Conservation (phyloP, 2,888 invertebrate species). For the Conus canariensis region DNA sequence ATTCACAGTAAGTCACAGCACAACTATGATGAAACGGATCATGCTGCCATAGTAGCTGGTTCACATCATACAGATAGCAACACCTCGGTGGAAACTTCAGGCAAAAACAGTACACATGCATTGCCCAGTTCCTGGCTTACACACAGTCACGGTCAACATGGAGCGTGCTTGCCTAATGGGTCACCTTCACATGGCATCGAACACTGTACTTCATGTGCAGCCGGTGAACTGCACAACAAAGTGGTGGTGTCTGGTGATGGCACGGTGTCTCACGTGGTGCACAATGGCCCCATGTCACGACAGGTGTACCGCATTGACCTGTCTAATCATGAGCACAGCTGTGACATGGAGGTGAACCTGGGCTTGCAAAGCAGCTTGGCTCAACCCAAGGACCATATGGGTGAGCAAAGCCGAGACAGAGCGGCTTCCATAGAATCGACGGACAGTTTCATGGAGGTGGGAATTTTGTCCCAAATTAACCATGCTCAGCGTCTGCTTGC, state of each 20-base stretch:
- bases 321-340: background rate
- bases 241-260: conserved; percentile 32
- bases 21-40: conserved; percentile 23
- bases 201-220: background rate
- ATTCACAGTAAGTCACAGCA: background rate
- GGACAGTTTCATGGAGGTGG: conserved; percentile 35
- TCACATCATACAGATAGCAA: background rate
- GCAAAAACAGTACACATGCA: background rate
- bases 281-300: background rate
- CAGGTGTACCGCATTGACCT: conserved; percentile 38
- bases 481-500: conserved; percentile 31
- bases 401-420: conserved; percentile 3
- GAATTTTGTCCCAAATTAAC: conserved; percentile 14
- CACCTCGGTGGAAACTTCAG: background rate
- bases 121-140: background rate
- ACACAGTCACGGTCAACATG: background rate
- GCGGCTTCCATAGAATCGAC: conserved; percentile 23
- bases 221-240: conserved; percentile 6
- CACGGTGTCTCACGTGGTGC: conserved; percentile 23
- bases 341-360: conserved; percentile 2
- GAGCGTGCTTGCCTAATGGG: background rate
- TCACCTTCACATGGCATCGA: background rate
- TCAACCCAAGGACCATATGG: background rate
- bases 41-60: background rate
- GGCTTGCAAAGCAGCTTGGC: background rate